Evolutionary conservation across 2,888 invertebrate species (phyloP).

Genomic region (Machimus atricapillus): DNA sequence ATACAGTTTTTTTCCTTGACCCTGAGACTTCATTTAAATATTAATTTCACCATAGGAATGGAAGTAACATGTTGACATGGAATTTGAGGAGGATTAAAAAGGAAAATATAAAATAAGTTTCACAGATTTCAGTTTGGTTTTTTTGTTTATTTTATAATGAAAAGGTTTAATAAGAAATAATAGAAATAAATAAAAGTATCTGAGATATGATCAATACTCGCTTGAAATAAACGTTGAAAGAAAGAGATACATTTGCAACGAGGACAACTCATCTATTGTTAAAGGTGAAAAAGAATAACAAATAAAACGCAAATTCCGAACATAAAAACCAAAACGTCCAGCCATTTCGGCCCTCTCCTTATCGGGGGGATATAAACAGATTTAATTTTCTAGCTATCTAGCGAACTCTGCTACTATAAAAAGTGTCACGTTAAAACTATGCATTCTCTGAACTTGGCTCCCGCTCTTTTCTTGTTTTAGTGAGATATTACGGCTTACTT

Average conservation of each 20-base stretch:
- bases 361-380: not conserved
- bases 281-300: not conserved
- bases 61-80: not conserved
- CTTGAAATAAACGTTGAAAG: not conserved
- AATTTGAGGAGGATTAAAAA: not conserved
- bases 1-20: no score
- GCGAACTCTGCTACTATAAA: constrained; percentile 34
- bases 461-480: not conserved
- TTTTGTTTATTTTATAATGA: constrained; percentile 1
- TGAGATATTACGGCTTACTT: not conserved
- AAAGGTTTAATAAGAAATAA: constrained; percentile 33
- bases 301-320: not conserved
- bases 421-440: not conserved
- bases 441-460: not conserved
- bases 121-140: not conserved
- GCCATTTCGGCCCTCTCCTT: not conserved
- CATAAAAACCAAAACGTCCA: not conserved
- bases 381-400: constrained; percentile 34
- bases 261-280: not conserved
- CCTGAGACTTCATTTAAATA: no score
- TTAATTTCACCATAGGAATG: no score
- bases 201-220: constrained; percentile 16
- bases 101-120: not conserved
- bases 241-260: constrained; percentile 3
- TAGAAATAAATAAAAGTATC: constrained; percentile 30